A percentile compares a stretch with the other conserved stretches of the same genome.
Evolutionary conservation across 2,888 invertebrate species (phyloP).

Genomic region (Drosophila prostipennis): DNA sequence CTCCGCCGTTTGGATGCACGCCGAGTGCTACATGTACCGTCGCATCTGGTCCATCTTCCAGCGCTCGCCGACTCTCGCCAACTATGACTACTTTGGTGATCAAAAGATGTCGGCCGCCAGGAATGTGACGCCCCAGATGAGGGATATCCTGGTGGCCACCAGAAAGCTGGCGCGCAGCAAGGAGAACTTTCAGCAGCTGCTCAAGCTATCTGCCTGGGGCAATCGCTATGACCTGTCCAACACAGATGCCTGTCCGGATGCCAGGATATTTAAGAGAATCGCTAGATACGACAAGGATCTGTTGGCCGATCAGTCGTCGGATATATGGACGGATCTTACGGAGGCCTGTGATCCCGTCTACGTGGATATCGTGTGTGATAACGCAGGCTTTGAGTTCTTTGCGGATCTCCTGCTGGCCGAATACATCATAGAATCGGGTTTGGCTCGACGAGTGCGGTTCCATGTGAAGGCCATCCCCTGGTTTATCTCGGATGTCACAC

Average conservation of each 20-base stretch:
- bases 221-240: conserved; percentile 96
- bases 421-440: conserved; percentile 87
- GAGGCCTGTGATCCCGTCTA: conserved; percentile 69
- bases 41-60: conserved; percentile 88
- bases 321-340: conserved; percentile 85
- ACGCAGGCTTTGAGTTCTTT: conserved; percentile 96
- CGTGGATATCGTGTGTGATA: conserved; percentile 94
- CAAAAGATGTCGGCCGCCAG: conserved; percentile 88
- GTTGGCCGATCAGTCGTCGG: conserved; percentile 87
- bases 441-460: conserved; percentile 89
- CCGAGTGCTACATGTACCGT: conserved; percentile 96
- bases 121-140: conserved; percentile 54
- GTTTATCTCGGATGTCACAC: conserved; percentile 96
- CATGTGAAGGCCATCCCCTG: conserved; percentile 96
- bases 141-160: conserved; percentile 35
- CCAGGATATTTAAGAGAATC: conserved; percentile 85
- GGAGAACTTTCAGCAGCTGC: conserved; percentile 59
- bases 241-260: conserved; percentile 86
- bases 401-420: conserved; percentile 94
- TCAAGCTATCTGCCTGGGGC: conserved; percentile 92
- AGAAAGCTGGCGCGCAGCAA: conserved; percentile 1
- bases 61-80: conserved; percentile 85
- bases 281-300: conserved; percentile 86
- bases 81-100: conserved; percentile 91
- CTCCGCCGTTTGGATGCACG: conserved; percentile 92